Percentiles rank a stretch among this genome's conserved stretches.
Conservation (phyloP, 2,888 invertebrate genomes). For the Latrodectus elegans region DNA sequence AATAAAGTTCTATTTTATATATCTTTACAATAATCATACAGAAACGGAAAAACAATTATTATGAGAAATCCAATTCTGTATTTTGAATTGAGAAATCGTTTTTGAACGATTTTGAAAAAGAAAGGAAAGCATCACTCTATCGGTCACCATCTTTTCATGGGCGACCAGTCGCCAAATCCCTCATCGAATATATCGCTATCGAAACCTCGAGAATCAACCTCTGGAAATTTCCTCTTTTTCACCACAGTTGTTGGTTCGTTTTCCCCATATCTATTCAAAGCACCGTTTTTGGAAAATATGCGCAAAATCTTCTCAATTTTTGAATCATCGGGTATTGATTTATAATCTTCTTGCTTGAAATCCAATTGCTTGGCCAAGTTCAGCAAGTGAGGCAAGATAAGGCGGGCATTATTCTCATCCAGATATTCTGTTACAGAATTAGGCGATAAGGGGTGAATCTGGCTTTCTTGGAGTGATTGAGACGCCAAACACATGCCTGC, state of each 20-base stretch:
- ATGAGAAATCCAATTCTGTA: too few species aligned
- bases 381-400: constrained; percentile 13
- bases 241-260: constrained; percentile 4
- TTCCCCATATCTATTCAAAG: constrained; percentile 7
- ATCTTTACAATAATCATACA: too few species aligned
- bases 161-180: constrained; percentile 72
- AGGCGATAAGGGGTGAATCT: constrained; percentile 34
- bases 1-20: too few species aligned
- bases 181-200: constrained; percentile 72
- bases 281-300: background rate
- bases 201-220: constrained; percentile 72
- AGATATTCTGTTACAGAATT: constrained; percentile 19
- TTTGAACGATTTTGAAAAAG: too few species aligned
- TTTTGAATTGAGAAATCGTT: too few species aligned
- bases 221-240: constrained; percentile 71
- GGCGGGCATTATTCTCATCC: constrained; percentile 36
- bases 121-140: background rate
- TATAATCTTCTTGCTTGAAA: constrained; percentile 26
- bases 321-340: constrained; percentile 3
- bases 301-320: constrained; percentile 26
- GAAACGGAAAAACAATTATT: too few species aligned
- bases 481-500: constrained; percentile 47
- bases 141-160: constrained; percentile 71
- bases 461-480: constrained; percentile 55
- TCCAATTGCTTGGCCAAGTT: constrained; percentile 35